Conservation (phyloP, 92 coral and sea anemone species). For the Phenganax stokvisi region DNA sequence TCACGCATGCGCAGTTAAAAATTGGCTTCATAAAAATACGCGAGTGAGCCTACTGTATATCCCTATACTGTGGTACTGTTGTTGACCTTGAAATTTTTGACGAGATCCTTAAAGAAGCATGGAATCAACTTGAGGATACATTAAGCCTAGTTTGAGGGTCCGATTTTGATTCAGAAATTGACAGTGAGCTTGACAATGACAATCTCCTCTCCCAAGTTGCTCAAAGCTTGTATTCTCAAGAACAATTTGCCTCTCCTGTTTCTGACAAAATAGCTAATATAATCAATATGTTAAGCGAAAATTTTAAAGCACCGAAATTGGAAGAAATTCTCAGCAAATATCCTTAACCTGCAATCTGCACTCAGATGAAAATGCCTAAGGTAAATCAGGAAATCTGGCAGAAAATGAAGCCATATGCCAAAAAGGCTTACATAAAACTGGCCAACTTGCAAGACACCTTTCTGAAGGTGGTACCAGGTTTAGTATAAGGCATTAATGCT, state of each 20-base stretch:
- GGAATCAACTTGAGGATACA: too few species aligned
- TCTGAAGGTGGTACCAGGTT: not conserved
- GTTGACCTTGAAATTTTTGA: too few species aligned
- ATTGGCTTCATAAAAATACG: too few species aligned
- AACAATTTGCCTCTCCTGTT: not conserved
- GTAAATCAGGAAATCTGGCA: constrained; percentile 26
- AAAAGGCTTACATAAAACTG: constrained; percentile 21
- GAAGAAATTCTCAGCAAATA: not conserved
- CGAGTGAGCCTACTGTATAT: too few species aligned
- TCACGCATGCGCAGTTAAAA: too few species aligned
- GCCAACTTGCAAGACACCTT: constrained; percentile 26
- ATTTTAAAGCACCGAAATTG: not conserved
- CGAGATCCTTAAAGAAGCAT: too few species aligned
- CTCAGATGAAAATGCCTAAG: not conserved
- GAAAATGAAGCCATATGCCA: not conserved
- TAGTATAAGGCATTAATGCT: not conserved
- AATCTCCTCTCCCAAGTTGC: not conserved
- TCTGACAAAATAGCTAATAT: not conserved
- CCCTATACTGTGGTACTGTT: too few species aligned
- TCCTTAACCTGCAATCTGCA: constrained; percentile 15
- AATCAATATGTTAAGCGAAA: not conserved
- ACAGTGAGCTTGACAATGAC: not conserved
- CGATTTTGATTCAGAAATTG: too few species aligned
- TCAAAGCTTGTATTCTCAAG: not conserved
- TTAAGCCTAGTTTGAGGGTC: too few species aligned